These are phyloP conservation scores for Sitophilus oryzae DNA, from an alignment of 1,140 invertebrate genomes.

Conservation along the genomic window DNA sequence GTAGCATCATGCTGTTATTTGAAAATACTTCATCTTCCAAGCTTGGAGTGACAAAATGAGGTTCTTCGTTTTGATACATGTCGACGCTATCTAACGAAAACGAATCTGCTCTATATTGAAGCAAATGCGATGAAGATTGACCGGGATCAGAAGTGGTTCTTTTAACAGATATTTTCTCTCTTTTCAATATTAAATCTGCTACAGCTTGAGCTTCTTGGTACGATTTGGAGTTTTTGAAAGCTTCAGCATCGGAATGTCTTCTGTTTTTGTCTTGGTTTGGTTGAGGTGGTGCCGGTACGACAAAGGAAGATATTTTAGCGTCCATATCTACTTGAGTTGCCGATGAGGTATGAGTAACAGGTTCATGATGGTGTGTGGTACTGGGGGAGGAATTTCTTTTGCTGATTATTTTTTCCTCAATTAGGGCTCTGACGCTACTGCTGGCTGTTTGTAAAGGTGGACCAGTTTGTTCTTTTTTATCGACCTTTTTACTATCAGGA, in stretches of 20 bases:
- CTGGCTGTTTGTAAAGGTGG: conserved; percentile 82
- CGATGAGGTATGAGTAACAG: conserved; percentile 48
- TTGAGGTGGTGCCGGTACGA: conserved; percentile 55
- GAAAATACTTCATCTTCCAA: conserved; percentile 73
- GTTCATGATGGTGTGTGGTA: conserved; percentile 50
- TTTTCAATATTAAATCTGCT: conserved; percentile 52
- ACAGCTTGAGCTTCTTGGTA: conserved; percentile 53
- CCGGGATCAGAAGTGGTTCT: conserved; percentile 57
- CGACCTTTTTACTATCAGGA: conserved; percentile 75
- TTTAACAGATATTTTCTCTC: conserved; percentile 64
- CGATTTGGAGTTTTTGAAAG: conserved; percentile 53
- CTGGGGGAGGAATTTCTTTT: conserved; percentile 55
- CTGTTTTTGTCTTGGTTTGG: conserved; percentile 50
- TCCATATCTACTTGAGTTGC: conserved; percentile 43
- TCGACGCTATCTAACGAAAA: conserved; percentile 55
- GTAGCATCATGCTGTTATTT: conserved; percentile 64
- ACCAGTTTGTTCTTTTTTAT: conserved; percentile 73
- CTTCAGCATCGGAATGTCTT: conserved; percentile 59
- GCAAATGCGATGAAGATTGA: conserved; percentile 50
- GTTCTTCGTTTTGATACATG: conserved; percentile 58
- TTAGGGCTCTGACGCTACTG: conserved; percentile 77
- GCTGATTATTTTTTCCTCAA: conserved; percentile 88
- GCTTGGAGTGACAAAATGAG: conserved; percentile 64
- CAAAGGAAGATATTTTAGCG: conserved; percentile 53
- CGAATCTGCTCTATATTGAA: conserved; percentile 54